Conservation (phyloP, 2,888 invertebrate genomes). For the Lordiphosa fenestrarum region DNA sequence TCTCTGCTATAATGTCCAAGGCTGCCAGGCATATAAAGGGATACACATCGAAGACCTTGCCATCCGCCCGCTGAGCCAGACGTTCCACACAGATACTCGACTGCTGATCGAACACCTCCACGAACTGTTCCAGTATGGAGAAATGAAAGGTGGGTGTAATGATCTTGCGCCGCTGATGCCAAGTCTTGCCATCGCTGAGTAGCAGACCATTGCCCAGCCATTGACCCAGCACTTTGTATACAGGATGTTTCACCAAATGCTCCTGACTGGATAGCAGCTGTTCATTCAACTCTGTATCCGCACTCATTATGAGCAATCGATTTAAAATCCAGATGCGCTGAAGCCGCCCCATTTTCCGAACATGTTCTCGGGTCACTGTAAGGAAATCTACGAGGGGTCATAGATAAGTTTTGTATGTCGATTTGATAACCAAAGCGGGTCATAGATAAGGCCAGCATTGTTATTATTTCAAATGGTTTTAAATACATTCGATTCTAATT, state of each 20-base stretch:
- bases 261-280: conserved; percentile 75
- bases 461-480: no score
- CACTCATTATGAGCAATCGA: conserved; percentile 77
- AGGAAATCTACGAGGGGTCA: conserved; percentile 47
- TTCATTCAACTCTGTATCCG: conserved; percentile 81
- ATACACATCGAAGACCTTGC: conserved; percentile 82
- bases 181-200: conserved; percentile 81
- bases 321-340: conserved; percentile 79
- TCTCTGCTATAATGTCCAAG: conserved; percentile 82
- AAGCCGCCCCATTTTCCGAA: conserved; percentile 75
- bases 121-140: conserved; percentile 87
- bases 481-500: no score
- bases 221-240: conserved; percentile 63
- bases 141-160: conserved; percentile 91
- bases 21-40: conserved; percentile 83
- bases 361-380: background rate
- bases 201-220: conserved; percentile 77
- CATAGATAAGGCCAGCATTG: no score
- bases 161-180: conserved; percentile 86
- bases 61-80: conserved; percentile 80
- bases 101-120: conserved; percentile 86
- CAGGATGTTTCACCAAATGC: conserved; percentile 69
- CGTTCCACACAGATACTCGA: conserved; percentile 82
- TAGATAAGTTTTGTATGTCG: background rate
- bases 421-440: background rate